These are phyloP conservation scores for Melanotus villosus DNA, from an alignment of 2,888 invertebrate genomes.

Conservation along the genomic window DNA sequence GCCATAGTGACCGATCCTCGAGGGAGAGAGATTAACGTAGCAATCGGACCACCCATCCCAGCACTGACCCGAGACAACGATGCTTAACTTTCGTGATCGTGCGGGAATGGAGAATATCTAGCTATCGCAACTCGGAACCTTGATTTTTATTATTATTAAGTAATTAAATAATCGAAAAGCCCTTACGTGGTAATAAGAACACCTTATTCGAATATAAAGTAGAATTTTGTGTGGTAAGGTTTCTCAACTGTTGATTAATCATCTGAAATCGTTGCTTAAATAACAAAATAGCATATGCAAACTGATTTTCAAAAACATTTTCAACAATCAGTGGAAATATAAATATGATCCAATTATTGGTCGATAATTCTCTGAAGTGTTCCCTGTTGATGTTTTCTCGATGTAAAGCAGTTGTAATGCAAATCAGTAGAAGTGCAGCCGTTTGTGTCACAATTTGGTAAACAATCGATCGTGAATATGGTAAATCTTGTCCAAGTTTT, in stretches of 20 bases:
- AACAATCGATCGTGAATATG: slow-evolving; percentile 24
- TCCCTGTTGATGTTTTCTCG: slow-evolving; percentile 28
- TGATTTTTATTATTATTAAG: too few species aligned
- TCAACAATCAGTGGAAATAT: slow-evolving; percentile 20
- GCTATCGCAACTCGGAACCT: too few species aligned
- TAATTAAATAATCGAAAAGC: too few species aligned
- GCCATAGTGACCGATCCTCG: too few species aligned
- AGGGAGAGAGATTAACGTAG: too few species aligned
- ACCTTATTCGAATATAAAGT: background rate
- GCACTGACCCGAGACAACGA: too few species aligned
- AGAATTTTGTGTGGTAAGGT: background rate
- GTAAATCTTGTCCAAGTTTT: slow-evolving; percentile 22
- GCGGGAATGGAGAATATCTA: too few species aligned
- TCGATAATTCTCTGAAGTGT: slow-evolving; percentile 19
- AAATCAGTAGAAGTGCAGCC: background rate
- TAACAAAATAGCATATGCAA: slow-evolving; percentile 27
- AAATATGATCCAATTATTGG: slow-evolving; percentile 23
- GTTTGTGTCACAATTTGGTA: slow-evolving; percentile 32
- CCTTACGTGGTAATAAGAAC: background rate
- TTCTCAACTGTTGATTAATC: slow-evolving; percentile 23
- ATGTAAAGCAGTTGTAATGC: slow-evolving; percentile 5
- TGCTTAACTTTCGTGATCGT: too few species aligned
- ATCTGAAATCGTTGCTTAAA: slow-evolving; percentile 28
- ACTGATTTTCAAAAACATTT: slow-evolving; percentile 32
- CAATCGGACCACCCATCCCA: too few species aligned